Evolutionary conservation across 2,888 invertebrate genomes (phyloP).

Genomic region (Podabrus alpinus): DNA sequence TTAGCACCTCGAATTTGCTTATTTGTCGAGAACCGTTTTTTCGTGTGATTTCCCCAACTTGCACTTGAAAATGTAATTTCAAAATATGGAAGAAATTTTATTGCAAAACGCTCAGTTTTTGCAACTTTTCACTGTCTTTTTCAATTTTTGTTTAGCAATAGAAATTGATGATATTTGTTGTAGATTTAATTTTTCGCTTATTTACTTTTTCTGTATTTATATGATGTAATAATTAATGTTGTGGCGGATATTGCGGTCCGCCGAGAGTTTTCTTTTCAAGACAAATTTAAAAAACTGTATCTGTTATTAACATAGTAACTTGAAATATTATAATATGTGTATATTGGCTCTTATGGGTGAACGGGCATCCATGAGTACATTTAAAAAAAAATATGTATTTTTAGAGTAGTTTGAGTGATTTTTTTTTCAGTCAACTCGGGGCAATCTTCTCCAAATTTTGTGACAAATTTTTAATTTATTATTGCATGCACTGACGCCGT

Average conservation of each 20-base stretch:
- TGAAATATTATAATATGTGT: constrained; percentile 46
- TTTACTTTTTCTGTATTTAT: neutral
- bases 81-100: neutral
- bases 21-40: constrained; percentile 26
- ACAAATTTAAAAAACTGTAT: constrained; percentile 34
- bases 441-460: constrained; percentile 41
- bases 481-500: neutral
- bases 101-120: neutral
- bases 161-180: neutral
- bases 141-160: neutral
- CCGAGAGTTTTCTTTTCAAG: neutral
- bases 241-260: neutral
- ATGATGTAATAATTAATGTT: neutral
- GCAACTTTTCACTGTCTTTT: neutral
- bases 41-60: constrained; percentile 10
- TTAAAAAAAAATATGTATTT: constrained; percentile 39
- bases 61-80: neutral
- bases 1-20: constrained; percentile 30
- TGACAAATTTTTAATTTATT: neutral
- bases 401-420: constrained; percentile 45
- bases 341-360: constrained; percentile 53
- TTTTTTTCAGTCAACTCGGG: constrained; percentile 46
- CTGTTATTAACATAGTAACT: constrained; percentile 47
- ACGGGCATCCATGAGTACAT: constrained; percentile 50
- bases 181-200: neutral